These are phyloP conservation scores for Pterostichus madidus DNA, from an alignment of 2,888 invertebrate genomes.

Conservation along the genomic window DNA sequence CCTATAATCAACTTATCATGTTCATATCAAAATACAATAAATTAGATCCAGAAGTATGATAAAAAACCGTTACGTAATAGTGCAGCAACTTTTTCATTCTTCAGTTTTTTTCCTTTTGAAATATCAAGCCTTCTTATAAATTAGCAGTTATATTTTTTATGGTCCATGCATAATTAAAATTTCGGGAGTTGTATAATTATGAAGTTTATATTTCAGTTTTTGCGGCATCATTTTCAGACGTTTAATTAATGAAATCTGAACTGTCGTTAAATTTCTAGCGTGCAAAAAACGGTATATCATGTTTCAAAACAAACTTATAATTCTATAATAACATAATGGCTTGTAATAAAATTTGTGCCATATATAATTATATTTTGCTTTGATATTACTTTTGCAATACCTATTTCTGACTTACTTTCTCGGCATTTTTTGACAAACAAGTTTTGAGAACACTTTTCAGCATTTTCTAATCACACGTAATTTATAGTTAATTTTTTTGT, in stretches of 20 bases:
- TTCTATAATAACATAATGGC: constrained; percentile 43
- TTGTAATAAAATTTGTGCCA: constrained; percentile 42
- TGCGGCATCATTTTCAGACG: constrained; percentile 27
- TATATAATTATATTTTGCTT: constrained; percentile 37
- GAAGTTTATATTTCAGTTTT: background rate
- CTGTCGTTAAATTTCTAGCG: constrained; percentile 31
- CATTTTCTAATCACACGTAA: constrained; percentile 20
- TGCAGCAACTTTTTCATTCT: constrained; percentile 36
- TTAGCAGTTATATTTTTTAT: constrained; percentile 31
- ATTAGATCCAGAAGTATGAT: constrained; percentile 14
- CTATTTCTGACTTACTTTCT: constrained; percentile 47
- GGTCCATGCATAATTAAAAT: constrained; percentile 20
- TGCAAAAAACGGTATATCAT: constrained; percentile 42
- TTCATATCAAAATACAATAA: constrained; percentile 6
- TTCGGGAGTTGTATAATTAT: constrained; percentile 28
- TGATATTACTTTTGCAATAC: constrained; percentile 45
- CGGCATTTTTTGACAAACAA: constrained; percentile 12
- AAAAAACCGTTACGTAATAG: constrained; percentile 43
- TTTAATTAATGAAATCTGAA: constrained; percentile 28
- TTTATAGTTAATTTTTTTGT: no score
- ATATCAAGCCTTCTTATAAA: constrained; percentile 1
- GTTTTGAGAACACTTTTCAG: constrained; percentile 32
- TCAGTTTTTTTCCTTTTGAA: background rate
- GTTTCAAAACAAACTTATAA: constrained; percentile 46
- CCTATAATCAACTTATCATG: constrained; percentile 27